phyloP scores from a whole-genome alignment of 2,888 invertebrate species.

The Crioceris asparagi region DNA sequence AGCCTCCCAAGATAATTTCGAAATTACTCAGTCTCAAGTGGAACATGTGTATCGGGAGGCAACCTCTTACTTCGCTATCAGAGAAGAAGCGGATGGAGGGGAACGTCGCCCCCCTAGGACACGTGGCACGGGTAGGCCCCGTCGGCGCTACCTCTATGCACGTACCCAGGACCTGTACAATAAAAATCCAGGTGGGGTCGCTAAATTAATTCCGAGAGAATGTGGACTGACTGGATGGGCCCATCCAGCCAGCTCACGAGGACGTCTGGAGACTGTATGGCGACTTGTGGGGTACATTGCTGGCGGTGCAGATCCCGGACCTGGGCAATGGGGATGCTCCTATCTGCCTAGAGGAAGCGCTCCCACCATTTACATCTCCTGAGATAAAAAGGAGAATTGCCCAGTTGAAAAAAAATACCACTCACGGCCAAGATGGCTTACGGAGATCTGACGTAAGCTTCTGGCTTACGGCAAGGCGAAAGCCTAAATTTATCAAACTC shows the following conservation, averaged over 20 bases:
- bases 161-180: conserved; percentile 26
- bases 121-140: conserved; percentile 5
- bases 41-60: conserved; percentile 10
- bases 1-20: conserved; percentile 5
- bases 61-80: conserved; percentile 1
- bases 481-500: conserved; percentile 18
- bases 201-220: conserved; percentile 22
- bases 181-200: conserved; percentile 24
- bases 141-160: conserved; percentile 21
- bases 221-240: conserved; percentile 15
- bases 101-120: conserved; percentile 12
- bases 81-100: conserved; percentile 7
- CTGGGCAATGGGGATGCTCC: too few relatives aligned
- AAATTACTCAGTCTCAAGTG: conserved; percentile 11
- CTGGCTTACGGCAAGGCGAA: too few relatives aligned
- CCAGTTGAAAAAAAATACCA: too few relatives aligned
- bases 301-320: too few relatives aligned
- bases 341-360: too few relatives aligned
- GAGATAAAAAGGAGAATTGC: too few relatives aligned
- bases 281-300: conserved; percentile 24
- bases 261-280: conserved; percentile 20
- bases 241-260: not conserved
- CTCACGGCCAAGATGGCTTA: too few relatives aligned
- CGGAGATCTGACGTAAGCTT: too few relatives aligned
- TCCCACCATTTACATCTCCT: too few relatives aligned